Percentiles rank a stretch among this genome's conserved stretches.
phyloP scores from a whole-genome alignment of 1,140 invertebrate species.

The Parapsyche elsis region DNA sequence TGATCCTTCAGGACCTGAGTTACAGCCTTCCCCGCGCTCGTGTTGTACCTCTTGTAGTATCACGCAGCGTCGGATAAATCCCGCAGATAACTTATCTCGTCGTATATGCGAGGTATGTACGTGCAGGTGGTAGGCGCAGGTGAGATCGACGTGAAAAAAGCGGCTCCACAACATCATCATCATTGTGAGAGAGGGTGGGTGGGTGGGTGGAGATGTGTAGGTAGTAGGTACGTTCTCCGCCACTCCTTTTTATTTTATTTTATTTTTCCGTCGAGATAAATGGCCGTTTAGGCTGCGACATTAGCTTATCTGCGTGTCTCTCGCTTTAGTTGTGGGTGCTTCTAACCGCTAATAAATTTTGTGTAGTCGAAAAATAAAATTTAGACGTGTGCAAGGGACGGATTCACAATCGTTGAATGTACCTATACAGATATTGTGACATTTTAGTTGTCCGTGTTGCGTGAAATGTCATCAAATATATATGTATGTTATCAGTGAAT shows the following conservation, averaged over 20 bases:
- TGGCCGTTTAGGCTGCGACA: conserved; percentile 4
- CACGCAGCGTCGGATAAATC: conserved; percentile 1
- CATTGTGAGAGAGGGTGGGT: background rate
- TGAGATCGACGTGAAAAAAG: conserved; percentile 23
- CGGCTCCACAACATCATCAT: conserved; percentile 5
- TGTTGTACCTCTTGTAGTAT: background rate
- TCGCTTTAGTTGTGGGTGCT: background rate
- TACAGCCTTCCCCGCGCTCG: background rate
- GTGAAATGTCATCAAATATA: background rate
- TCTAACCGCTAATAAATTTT: too few species aligned
- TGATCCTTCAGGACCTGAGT: conserved; percentile 27
- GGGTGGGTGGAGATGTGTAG: background rate
- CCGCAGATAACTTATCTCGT: conserved; percentile 6
- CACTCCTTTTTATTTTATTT: background rate
- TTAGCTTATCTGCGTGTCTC: conserved; percentile 1
- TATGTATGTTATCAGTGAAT: background rate
- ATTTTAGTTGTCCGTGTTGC: background rate
- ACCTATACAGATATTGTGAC: too few species aligned
- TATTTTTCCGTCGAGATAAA: conserved; percentile 1
- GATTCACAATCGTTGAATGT: too few species aligned
- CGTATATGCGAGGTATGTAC: background rate
- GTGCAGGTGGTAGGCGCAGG: background rate
- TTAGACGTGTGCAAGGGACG: too few species aligned
- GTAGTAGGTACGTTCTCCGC: background rate
- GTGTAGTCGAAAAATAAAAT: too few species aligned